Conservation (phyloP, 2,797 vertebrate species). For the Distichodus sexfasciatus region DNA sequence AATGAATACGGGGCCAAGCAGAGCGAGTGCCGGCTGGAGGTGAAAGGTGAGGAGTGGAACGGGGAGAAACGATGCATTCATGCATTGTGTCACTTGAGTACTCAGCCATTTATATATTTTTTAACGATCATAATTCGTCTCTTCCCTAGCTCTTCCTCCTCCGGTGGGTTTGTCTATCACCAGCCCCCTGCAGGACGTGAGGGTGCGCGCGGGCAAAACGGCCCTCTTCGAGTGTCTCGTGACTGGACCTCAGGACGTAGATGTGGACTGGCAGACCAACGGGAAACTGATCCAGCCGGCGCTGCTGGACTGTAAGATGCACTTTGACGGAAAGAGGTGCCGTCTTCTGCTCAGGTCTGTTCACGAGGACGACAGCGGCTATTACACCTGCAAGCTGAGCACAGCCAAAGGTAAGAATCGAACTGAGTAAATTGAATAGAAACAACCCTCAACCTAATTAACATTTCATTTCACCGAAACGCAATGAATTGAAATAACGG, state of each 20-base stretch:
- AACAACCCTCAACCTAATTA: no score
- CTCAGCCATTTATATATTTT: no score
- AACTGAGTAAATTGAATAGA: no score
- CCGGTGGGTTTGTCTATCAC: constrained; percentile 69
- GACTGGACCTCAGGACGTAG: constrained; percentile 79
- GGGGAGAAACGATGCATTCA: constrained; percentile 27
- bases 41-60: constrained; percentile 88
- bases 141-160: constrained; percentile 62
- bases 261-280: constrained; percentile 92
- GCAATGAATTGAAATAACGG: no score
- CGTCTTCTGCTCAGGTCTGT: constrained; percentile 89
- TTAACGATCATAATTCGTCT: not conserved
- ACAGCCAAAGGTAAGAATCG: constrained; percentile 91
- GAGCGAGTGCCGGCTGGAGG: constrained; percentile 83
- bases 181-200: constrained; percentile 75
- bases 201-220: constrained; percentile 85
- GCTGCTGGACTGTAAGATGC: constrained; percentile 97
- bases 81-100: no score
- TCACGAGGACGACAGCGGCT: constrained; percentile 91
- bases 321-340: constrained; percentile 90
- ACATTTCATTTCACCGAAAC: no score
- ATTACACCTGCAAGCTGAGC: constrained; percentile 94
- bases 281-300: constrained; percentile 94
- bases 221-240: constrained; percentile 88
- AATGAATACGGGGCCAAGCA: constrained; percentile 84